Evolutionary conservation across 2,888 invertebrate species (phyloP).

Genomic region (Miltochrista miniata): DNA sequence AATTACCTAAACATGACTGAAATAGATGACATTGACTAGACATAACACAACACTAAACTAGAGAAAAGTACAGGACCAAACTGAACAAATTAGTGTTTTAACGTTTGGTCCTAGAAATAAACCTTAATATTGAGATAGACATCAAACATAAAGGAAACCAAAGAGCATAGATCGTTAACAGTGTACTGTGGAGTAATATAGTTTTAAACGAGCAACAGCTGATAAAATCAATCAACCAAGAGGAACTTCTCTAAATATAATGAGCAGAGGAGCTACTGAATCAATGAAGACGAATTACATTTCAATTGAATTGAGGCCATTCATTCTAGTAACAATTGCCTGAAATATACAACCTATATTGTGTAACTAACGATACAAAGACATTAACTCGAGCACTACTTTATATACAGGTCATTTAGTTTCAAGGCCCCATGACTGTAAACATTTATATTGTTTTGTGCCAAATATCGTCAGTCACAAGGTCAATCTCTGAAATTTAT

Average conservation of each 20-base stretch:
- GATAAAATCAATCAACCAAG: conserved; percentile 8
- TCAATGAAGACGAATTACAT: conserved; percentile 11
- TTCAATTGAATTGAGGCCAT: conserved; percentile 10
- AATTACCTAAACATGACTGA: neutral
- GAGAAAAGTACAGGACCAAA: too few relatives aligned
- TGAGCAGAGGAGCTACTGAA: conserved; percentile 6
- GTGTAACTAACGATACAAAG: neutral
- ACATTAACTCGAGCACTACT: conserved; percentile 2
- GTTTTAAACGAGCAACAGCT: conserved; percentile 2
- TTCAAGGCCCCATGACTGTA: neutral
- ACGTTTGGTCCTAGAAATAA: too few relatives aligned
- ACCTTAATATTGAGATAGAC: too few relatives aligned
- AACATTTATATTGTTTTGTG: neutral
- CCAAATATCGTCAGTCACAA: neutral
- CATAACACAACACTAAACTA: too few relatives aligned
- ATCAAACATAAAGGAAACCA: too few relatives aligned
- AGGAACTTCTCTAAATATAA: neutral
- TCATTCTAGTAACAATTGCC: conserved; percentile 7
- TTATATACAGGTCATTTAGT: neutral
- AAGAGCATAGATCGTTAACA: too few relatives aligned
- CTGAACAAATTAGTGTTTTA: too few relatives aligned
- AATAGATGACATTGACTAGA: too few relatives aligned
- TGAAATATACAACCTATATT: conserved; percentile 4
- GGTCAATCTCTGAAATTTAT: neutral
- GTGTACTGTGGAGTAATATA: neutral